Conservation (phyloP, 2,888 invertebrate genomes). For the Carcina quercana region DNA sequence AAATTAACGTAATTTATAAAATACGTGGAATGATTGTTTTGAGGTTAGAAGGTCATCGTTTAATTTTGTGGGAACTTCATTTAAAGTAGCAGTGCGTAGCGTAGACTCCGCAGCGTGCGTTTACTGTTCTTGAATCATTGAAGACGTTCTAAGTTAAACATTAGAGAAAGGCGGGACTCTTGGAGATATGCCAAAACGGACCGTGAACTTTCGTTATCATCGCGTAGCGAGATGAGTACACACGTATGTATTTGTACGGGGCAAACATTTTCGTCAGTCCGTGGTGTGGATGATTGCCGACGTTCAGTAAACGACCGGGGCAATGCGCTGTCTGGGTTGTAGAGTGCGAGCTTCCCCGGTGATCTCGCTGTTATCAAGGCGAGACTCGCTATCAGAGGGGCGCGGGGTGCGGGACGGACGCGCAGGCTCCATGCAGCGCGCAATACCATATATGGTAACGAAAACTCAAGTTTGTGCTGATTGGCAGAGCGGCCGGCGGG, state of each 20-base stretch:
- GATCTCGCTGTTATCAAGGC: slow-evolving; percentile 54
- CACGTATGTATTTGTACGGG: slow-evolving; percentile 1
- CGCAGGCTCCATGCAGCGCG: slow-evolving; percentile 76
- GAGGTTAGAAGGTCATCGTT: no score
- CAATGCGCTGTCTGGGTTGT: slow-evolving; percentile 17
- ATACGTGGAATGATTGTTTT: no score
- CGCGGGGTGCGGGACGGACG: slow-evolving; percentile 38
- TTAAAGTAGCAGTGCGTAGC: no score
- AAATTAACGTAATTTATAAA: no score
- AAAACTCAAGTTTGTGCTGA: slow-evolving; percentile 71
- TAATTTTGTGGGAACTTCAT: no score
- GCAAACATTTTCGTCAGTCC: background rate
- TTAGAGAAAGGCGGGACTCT: slow-evolving; percentile 17
- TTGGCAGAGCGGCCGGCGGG: slow-evolving; percentile 72
- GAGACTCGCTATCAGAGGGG: slow-evolving; percentile 38
- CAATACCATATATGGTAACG: slow-evolving; percentile 65
- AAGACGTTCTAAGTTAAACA: no score
- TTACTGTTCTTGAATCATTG: no score
- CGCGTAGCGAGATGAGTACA: background rate
- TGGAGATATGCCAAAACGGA: slow-evolving; percentile 35
- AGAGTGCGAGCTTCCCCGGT: slow-evolving; percentile 32
- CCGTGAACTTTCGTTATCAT: slow-evolving; percentile 20
- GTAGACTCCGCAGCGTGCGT: no score
- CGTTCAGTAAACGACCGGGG: slow-evolving; percentile 6
- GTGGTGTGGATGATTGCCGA: slow-evolving; percentile 1